phyloP scores from a whole-genome alignment of 2,888 invertebrate species.

The Mesochorus sp. region DNA sequence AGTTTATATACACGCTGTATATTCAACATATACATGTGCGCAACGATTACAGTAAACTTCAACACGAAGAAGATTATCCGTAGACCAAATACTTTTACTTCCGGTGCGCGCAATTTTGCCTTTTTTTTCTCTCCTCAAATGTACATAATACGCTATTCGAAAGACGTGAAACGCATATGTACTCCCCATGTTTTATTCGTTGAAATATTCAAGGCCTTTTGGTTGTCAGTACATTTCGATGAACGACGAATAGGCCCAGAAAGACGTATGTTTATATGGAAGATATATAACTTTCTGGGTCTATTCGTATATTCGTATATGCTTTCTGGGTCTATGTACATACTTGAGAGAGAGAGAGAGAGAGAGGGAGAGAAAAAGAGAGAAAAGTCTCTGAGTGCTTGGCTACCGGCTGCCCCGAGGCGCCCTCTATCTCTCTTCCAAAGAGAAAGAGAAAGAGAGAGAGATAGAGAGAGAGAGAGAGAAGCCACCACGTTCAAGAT shows the following conservation, averaged over 20 bases:
- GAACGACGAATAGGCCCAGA: too few relatives aligned
- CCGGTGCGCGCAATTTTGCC: conserved; percentile 38
- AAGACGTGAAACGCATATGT: neutral
- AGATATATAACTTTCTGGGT: too few relatives aligned
- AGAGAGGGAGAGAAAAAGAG: neutral
- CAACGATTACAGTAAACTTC: too few relatives aligned
- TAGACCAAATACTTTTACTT: conserved; percentile 14
- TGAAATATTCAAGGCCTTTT: too few relatives aligned
- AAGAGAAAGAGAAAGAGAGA: neutral
- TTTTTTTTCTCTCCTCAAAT: neutral
- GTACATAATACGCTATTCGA: neutral
- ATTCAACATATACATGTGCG: too few relatives aligned
- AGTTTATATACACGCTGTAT: neutral
- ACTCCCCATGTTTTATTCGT: too few relatives aligned
- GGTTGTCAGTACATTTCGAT: too few relatives aligned
- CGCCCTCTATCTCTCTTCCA: conserved; percentile 27
- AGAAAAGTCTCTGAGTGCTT: conserved; percentile 28
- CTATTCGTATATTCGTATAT: too few relatives aligned
- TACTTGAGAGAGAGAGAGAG: conserved; percentile 13
- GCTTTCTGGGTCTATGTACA: too few relatives aligned
- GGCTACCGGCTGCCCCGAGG: conserved; percentile 44
- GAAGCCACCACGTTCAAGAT: conserved; percentile 41
- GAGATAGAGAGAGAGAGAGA: conserved; percentile 1
- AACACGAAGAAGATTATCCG: neutral
- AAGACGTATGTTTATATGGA: too few relatives aligned